Base-by-base conservation (phyloP, 2,113 vertebrate genomes). In the Brienomyrus brachyistius region DNA sequence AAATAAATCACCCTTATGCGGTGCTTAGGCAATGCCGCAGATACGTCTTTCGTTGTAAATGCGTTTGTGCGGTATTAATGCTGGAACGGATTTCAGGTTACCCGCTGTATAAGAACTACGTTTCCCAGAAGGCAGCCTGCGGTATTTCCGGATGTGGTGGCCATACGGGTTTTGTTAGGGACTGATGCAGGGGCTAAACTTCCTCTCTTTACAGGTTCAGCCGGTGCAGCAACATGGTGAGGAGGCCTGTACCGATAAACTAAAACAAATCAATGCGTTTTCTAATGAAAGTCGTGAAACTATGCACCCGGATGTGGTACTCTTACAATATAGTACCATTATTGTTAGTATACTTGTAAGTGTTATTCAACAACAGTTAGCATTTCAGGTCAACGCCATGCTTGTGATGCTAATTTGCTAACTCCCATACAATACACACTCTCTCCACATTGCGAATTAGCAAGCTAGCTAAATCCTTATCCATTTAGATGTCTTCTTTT, bases 191-290 rank as follows among this genome's bases (percentile, higher is more conserved):
- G 89, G 80, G 54, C 40, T 47, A 51, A 45, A 84, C 54, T 85
- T 89, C 80, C 89, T 89, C 80, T 89, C 43, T 47, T 54, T 59
- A 11, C 89, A 43, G 80, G 23, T 85, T 83, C 35, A 43, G 40
- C 7, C 51, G 7, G 54, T 54, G 80, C 51, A 21, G 7, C 89
- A 85, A 84, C 51, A 89, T 89, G 89, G 89, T 89, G 89, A 89
- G 89, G 5, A 62, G 52, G 4, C 77, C 35, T 85, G 40, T 35
- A 40, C 43, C 6, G 1, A 89, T 48, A 19, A 13, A 27, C n/a
- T 21, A 47, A 59, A 52, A 19, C n/a, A 66, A 15, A 48, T 84
- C n/a, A 89, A 45, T 43, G 15, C 8, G 43, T 89, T 82, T 89
- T 17, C 4, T 13, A 6, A 87, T 1, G 11, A 35, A 54, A 17